Percentiles rank a stretch among this genome's conserved stretches.
Evolutionary conservation across 2,113 vertebrate genomes (phyloP).

Genomic region (Daubentonia madagascariensis): DNA sequence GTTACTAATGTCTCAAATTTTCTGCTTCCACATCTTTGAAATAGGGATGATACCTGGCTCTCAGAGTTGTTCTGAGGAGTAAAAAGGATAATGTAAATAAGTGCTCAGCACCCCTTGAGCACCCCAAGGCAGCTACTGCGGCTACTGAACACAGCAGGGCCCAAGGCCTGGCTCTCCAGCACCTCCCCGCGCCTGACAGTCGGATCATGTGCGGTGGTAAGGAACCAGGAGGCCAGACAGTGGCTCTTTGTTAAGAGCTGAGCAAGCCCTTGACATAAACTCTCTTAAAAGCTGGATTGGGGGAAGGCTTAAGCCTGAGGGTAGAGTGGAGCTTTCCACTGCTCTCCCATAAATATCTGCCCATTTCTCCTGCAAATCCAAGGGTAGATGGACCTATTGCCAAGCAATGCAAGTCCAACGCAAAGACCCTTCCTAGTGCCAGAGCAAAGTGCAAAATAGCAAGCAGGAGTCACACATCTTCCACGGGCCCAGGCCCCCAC

Average conservation of each 20-base stretch:
- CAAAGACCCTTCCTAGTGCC: neutral
- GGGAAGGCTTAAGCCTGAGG: neutral
- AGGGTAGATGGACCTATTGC: neutral
- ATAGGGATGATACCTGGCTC: neutral
- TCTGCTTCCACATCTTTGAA: neutral
- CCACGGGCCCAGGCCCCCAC: neutral
- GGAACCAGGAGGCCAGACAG: neutral
- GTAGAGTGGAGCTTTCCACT: neutral
- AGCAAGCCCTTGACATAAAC: neutral
- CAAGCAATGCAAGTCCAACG: neutral
- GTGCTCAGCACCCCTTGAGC: neutral
- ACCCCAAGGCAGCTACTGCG: no score
- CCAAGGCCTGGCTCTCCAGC: neutral
- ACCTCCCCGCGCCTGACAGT: neutral
- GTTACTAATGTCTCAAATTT: neutral
- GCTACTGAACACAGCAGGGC: neutral
- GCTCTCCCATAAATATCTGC: neutral
- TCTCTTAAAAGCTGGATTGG: neutral
- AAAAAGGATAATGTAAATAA: neutral
- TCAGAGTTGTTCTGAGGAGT: neutral
- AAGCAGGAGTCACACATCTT: neutral
- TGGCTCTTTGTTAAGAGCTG: neutral
- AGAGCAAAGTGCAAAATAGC: neutral
- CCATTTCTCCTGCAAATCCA: neutral
- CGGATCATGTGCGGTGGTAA: accelerated